These are phyloP conservation scores for Plagodis dolabraria DNA, from an alignment of 2,888 invertebrate species.

Conservation along the genomic window DNA sequence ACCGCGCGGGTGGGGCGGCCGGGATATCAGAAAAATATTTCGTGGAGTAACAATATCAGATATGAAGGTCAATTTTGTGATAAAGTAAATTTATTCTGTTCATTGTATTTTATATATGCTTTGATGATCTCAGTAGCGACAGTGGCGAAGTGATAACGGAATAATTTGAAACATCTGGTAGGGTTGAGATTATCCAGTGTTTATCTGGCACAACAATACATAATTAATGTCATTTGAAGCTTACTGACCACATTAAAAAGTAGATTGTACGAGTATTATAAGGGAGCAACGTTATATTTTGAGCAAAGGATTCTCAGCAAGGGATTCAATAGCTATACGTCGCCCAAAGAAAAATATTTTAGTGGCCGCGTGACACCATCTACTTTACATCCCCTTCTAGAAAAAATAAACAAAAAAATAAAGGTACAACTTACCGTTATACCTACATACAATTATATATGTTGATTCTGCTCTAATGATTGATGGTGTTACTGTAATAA, in stretches of 20 bases:
- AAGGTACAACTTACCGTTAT: too few relatives aligned
- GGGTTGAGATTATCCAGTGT: constrained; percentile 12
- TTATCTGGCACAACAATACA: constrained; percentile 2
- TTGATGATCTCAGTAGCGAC: constrained; percentile 80
- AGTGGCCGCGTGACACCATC: too few relatives aligned
- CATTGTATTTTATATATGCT: constrained; percentile 82
- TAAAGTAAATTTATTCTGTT: constrained; percentile 83
- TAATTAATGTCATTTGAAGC: not conserved
- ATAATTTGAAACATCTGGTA: constrained; percentile 70
- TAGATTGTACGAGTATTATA: not conserved
- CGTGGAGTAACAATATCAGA: constrained; percentile 77
- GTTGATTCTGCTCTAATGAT: too few relatives aligned
- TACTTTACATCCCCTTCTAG: too few relatives aligned
- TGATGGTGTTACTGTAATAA: too few relatives aligned
- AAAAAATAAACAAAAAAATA: too few relatives aligned
- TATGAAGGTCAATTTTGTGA: constrained; percentile 80
- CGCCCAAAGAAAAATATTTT: too few relatives aligned
- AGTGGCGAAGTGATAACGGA: constrained; percentile 81
- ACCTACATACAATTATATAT: too few relatives aligned
- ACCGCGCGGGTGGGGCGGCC: constrained; percentile 52
- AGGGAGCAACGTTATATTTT: too few relatives aligned
- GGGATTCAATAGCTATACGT: too few relatives aligned
- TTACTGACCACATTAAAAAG: not conserved
- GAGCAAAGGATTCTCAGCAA: too few relatives aligned
- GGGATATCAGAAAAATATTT: constrained; percentile 67